Evolutionary conservation across 2,888 invertebrate genomes (phyloP).

Genomic region (Macrophya annulata): DNA sequence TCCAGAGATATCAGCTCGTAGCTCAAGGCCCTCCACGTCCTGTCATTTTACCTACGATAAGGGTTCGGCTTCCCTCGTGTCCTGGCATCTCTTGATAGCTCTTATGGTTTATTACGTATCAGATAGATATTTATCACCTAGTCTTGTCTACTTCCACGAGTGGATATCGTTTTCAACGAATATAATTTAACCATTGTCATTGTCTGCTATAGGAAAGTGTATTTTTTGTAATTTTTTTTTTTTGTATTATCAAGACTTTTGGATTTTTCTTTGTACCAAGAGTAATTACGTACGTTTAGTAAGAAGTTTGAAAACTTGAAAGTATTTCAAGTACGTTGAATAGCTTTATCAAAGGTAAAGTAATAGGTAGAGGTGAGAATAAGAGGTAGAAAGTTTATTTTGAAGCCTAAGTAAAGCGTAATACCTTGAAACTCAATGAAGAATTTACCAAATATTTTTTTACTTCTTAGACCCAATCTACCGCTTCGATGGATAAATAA

Average conservation of each 20-base stretch:
- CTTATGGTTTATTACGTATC: conserved; percentile 41
- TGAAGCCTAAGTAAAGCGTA: conserved; percentile 5
- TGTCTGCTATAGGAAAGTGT: not conserved
- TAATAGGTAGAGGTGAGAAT: conserved; percentile 12
- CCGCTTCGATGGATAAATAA: conserved; percentile 37
- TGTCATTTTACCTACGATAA: conserved; percentile 41
- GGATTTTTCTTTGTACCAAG: not conserved
- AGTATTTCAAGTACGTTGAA: not conserved
- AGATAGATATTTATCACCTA: not conserved
- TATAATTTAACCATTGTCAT: not conserved
- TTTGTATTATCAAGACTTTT: not conserved
- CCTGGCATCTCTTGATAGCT: conserved; percentile 34
- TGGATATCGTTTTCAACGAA: not conserved
- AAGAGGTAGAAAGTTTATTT: not conserved
- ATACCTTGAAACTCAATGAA: not conserved
- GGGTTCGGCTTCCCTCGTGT: conserved; percentile 22
- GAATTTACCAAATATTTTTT: conserved; percentile 6
- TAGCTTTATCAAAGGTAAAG: not conserved
- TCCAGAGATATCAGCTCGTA: conserved; percentile 34
- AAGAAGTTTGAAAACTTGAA: not conserved
- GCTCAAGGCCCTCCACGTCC: conserved; percentile 24
- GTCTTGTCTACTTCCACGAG: not conserved
- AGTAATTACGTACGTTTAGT: too few species aligned
- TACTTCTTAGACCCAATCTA: not conserved
- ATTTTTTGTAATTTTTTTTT: not conserved